Evolutionary conservation across 1,140 invertebrate species (phyloP), one percentile per base, ranked within the genome.

Genomic region (Dendrolimus punctatus): DNA sequence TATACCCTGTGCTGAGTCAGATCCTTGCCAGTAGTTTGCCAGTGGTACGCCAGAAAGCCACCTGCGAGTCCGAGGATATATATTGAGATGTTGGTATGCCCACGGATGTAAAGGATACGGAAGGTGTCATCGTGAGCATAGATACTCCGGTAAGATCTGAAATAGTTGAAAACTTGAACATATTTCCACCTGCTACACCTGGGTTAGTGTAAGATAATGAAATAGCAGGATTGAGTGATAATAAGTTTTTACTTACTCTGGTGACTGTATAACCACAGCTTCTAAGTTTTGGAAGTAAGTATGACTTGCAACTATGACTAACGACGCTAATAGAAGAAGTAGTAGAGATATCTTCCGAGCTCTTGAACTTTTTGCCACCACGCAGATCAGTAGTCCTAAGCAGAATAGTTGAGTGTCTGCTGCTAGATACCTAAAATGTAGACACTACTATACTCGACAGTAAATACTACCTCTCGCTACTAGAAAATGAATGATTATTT

Each of bases 11-110:
- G 76, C 47, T 66, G 67, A 7, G 48, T 44, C 37, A 80, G 57
- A 36, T 82, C 67, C 49, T 73, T 73, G 36, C 54, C 57, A n/a
- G 68, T 60, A 6, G 60, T 72, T 61, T 87, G 80, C 67, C 73
- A 77, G 51, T 76, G 49, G 53, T 82, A 87, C 5, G 64, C 55
- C 9, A 87, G 55, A 51, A 80, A 73, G 4, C 81, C 84, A 4
- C 65, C 74, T 0, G 74, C 70, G 6, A 87, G 59, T 1, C 85
- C 86, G n/a, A 87, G 42, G 1, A 64, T 64, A 54, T 76, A 83
- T 0, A 75, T 72, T 5, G 79, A 76, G 37, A 82, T 51, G 52
- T 87, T 88, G 4, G 80, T 78, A 53, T 87, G 78, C 0, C 78
- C 75, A 8, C 66, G 60, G 36, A 67, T 62, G 60, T 88, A 87